Base-by-base conservation (phyloP, 2,888 invertebrate genomes). In the Drosophila flavopinicola region DNA sequence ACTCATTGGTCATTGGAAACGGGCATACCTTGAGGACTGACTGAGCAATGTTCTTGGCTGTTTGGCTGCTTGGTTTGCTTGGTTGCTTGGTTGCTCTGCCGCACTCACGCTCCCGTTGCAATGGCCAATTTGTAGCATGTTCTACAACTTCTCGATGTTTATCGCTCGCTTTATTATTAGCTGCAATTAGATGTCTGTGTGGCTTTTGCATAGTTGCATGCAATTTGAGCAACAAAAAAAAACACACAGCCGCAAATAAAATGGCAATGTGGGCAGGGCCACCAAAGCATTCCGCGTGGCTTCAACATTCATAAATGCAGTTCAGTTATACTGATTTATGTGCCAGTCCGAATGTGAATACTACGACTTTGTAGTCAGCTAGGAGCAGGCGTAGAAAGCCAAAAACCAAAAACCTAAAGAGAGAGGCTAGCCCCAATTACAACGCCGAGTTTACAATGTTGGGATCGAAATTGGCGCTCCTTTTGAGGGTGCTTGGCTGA, bases 161-260 rank as follows among this genome's bases (percentile, higher is more conserved):
- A 87, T 85, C 70, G 87, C 56, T 61, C 66, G 69, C 76, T 63
- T 83, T 88, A 85, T 88, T 83, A 84, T 84, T 87, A 80, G 75
- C 69, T 67, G 78, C 82, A 86, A 88, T 88, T 88, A 88, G 88
- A 76, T 79, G 77, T 73, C 79, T 66, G 85, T 70, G 74, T 67
- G 78, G 78, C 65, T 66, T 45, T 56, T 42, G 32, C 74, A 60
- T 47, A 47, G 68, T 69, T 75, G 70, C 72, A 69, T 74, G 78
- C 75, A 75, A 78, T 73, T 69, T 71, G 58, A 39, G 29, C 52
- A 23, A 42, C 17, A 44, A 38, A 24, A 24, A 49, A 25, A n/a
- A 45, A 20, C 13, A 33, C 29, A 32, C 32, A 6, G 33, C 33
- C 13, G 7, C 42, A 29, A 42, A 42, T 15, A 44, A 44, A 30